Evolutionary conservation across 2,797 vertebrate species (phyloP).

Genomic region (Lindbergichthys nudifrons): DNA sequence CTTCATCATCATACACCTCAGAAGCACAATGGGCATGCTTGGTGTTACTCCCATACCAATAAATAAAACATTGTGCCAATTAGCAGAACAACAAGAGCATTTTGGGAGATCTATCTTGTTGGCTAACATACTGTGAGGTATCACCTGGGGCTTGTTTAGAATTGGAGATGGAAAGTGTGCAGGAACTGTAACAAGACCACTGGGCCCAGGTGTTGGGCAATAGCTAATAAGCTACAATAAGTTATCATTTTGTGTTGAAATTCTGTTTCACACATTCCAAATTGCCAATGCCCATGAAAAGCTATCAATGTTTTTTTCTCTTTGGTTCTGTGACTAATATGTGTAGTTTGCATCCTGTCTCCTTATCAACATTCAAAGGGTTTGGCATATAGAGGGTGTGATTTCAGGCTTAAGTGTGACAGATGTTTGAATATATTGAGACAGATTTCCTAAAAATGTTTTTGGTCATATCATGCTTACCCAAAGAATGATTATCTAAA

Average conservation of each 20-base stretch:
- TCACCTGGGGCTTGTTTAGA: background rate
- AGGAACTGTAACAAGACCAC: background rate
- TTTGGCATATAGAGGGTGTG: background rate
- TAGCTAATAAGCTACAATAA: background rate
- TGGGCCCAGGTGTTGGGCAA: background rate
- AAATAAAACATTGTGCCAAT: background rate
- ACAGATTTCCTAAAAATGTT: background rate
- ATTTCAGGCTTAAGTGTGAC: background rate
- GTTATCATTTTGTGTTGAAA: background rate
- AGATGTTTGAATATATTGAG: background rate
- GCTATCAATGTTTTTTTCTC: background rate
- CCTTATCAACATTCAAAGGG: background rate
- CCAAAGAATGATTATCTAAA: background rate
- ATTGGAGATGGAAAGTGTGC: background rate
- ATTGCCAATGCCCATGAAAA: no score
- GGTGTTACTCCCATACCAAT: background rate
- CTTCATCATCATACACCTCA: background rate
- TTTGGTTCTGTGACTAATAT: no score
- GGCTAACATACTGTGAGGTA: background rate
- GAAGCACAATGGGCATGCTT: background rate
- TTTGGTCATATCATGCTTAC: conserved; percentile 8
- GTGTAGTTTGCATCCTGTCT: background rate
- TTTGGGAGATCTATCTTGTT: background rate
- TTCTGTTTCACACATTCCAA: no score
- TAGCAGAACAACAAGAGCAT: background rate